phyloP scores from a whole-genome alignment of 2,113 vertebrate species.

The Chrysemys picta region DNA sequence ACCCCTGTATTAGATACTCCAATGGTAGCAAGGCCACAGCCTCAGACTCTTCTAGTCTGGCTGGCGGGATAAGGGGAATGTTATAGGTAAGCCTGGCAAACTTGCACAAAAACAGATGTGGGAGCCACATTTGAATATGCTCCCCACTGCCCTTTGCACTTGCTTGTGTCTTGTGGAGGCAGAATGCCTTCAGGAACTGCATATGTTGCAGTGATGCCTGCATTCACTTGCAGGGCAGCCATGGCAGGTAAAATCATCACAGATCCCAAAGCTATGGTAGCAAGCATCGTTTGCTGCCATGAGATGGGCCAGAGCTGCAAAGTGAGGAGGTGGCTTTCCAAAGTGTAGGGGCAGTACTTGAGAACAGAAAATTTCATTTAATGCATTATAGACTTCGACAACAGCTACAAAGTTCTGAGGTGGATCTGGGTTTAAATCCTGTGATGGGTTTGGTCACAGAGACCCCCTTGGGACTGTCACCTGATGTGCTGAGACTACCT shows the following conservation, averaged over 20 bases:
- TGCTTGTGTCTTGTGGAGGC: background rate
- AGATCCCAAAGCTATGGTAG: background rate
- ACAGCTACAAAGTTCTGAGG: slow-evolving; percentile 1
- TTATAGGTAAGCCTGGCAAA: background rate
- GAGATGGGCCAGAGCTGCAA: background rate
- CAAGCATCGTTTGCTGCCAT: background rate
- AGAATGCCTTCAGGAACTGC: background rate
- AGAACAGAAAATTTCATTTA: slow-evolving; percentile 30
- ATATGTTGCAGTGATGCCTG: accelerated
- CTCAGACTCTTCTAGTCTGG: background rate
- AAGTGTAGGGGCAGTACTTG: background rate
- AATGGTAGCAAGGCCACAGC: background rate
- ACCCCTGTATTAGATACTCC: background rate
- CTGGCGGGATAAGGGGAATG: background rate
- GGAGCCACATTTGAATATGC: background rate
- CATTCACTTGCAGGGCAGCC: background rate
- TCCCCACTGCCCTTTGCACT: background rate
- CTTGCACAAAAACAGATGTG: background rate
- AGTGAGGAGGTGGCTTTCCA: background rate
- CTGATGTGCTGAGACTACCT: too few relatives aligned
- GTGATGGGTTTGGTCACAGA: too few relatives aligned
- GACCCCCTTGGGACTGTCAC: too few relatives aligned
- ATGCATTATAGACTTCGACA: slow-evolving; percentile 23
- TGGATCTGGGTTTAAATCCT: slow-evolving; percentile 26
- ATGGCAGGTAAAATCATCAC: background rate